phyloP scores from a whole-genome alignment of 2,797 vertebrate genomes.

The Eidolon dupreanum region DNA sequence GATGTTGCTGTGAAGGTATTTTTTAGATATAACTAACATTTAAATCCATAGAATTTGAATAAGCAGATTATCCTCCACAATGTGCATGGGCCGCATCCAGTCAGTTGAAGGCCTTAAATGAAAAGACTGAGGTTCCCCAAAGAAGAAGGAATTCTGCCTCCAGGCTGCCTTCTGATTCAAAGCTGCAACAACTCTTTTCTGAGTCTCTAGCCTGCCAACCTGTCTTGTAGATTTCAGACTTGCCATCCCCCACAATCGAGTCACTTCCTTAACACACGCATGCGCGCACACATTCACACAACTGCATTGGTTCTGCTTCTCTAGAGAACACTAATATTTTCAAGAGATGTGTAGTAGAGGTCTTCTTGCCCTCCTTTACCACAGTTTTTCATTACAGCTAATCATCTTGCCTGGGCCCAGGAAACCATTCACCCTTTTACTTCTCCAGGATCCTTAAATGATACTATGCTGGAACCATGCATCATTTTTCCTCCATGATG shows the following conservation, averaged over 20 bases:
- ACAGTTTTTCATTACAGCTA: not conserved
- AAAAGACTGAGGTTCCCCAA: not conserved
- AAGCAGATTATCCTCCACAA: not conserved
- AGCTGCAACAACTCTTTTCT: not conserved
- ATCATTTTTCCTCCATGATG: not conserved
- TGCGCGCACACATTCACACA: not conserved
- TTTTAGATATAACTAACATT: constrained; percentile 6
- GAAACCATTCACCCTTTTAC: not conserved
- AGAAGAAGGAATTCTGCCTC: not conserved
- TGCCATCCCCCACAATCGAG: not conserved
- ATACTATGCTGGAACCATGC: not conserved
- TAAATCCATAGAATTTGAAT: not conserved
- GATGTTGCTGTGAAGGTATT: not conserved
- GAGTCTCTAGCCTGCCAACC: not conserved
- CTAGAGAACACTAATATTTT: not conserved
- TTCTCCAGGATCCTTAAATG: not conserved
- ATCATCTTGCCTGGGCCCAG: not conserved
- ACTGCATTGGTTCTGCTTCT: not conserved
- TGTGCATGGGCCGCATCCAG: not conserved
- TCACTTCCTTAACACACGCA: not conserved
- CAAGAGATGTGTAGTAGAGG: not conserved
- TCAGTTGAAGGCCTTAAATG: not conserved
- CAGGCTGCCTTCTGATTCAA: not conserved
- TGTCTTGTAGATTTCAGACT: not conserved
- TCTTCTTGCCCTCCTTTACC: not conserved